Percentiles rank a stretch among this genome's conserved stretches.
These are phyloP conservation scores for Lacanobia wlatinum DNA, from an alignment of 2,888 invertebrate species.

Conservation along the genomic window DNA sequence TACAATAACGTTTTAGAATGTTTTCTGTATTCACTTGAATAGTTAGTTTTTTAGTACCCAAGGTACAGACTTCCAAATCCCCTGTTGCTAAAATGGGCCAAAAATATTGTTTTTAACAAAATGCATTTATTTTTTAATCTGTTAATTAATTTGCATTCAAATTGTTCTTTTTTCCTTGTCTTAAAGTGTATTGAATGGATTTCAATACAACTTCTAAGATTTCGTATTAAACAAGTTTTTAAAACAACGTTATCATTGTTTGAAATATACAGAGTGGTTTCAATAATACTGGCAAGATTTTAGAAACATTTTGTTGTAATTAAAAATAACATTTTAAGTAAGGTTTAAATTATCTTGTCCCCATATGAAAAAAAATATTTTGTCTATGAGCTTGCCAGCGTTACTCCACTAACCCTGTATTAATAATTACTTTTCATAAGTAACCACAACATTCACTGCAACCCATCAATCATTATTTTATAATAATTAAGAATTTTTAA, in stretches of 20 bases:
- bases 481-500: conserved; percentile 23
- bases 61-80: conserved; percentile 56
- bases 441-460: conserved; percentile 10
- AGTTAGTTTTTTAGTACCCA: conserved; percentile 51
- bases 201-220: conserved; percentile 34
- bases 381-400: background rate
- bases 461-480: conserved; percentile 7
- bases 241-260: background rate
- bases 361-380: background rate
- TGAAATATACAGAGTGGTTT: background rate
- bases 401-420: background rate
- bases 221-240: background rate
- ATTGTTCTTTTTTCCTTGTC: conserved; percentile 13
- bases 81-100: conserved; percentile 56
- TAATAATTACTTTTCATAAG: background rate
- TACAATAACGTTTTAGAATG: conserved; percentile 44
- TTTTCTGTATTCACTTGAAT: conserved; percentile 47
- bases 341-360: background rate
- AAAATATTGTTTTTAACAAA: conserved; percentile 48
- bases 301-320: background rate
- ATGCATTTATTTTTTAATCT: conserved; percentile 65
- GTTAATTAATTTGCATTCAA: conserved; percentile 44
- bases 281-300: background rate
- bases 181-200: conserved; percentile 37
- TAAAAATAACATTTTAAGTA: background rate